Evolutionary conservation across 2,113 vertebrate species (phyloP), one percentile per base, ranked within the genome.

Genomic region (Coryphaenoides rupestris): DNA sequence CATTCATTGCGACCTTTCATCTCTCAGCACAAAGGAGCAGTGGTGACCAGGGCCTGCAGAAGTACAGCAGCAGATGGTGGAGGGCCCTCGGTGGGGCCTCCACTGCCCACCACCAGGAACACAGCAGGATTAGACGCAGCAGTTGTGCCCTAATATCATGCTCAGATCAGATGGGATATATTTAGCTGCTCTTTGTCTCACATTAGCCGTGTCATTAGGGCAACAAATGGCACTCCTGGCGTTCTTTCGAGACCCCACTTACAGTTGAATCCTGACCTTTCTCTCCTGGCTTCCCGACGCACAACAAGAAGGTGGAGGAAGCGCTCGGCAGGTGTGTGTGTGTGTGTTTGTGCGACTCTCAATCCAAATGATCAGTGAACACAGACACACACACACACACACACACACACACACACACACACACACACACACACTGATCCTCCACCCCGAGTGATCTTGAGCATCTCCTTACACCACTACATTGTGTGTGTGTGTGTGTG

Each of bases 111-210:
- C 75, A 82, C 76, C 75, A 81, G 70, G 77, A 66, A 77, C 80
- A 76, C 75, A 81, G 70, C 76, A 65, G 77, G 86, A 87, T 86
- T 84, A 87, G 84, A 74, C 68, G 74, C 83, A 82, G 77, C 87
- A 86, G 85, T 89, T 89, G 87, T 84, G 79, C 64, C 60, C 56
- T 65, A 70, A 58, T 74, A 61, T 57, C 58, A 70, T 60, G 85
- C 66, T 84, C 74, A 86, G 75, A 82, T 81, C 80, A 85, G 82
- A n/a, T n/a, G n/a, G 59, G 69, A 71, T 83, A 88, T 87, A 87
- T 89, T 87, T 86, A 90, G 80, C 79, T 69, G 76, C 79, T 78
- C 74, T 86, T 86, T 73, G 69, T 73, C 62, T 60, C 73, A 89
- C 90, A 90, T 85, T 77, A 79, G 79, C 71, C 60, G 60, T 65